These are phyloP conservation scores for Plecturocebus donacophilus DNA, from an alignment of 2,113 vertebrate species.

Conservation along the genomic window DNA sequence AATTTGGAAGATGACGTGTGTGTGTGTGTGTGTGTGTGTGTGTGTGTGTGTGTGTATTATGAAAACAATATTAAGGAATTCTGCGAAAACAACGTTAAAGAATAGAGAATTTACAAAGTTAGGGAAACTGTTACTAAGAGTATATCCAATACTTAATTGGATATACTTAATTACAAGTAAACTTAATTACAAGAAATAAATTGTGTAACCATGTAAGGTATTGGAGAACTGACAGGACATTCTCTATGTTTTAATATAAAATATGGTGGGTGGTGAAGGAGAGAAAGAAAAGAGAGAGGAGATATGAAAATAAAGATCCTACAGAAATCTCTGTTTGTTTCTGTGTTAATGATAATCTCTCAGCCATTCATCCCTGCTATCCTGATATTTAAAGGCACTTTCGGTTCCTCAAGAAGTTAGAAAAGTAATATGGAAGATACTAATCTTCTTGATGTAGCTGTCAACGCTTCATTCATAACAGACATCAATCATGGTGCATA, in stretches of 20 bases:
- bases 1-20: not conserved
- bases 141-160: too few species aligned
- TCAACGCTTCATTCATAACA: not conserved
- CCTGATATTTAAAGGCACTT: not conserved
- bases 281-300: not conserved
- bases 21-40: too few species aligned
- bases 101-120: not conserved
- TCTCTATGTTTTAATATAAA: not conserved
- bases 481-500: not conserved
- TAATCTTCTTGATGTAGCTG: constrained; percentile 22
- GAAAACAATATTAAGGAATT: not conserved
- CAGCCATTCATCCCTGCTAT: not conserved
- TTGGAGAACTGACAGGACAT: not conserved
- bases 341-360: not conserved
- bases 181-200: not conserved
- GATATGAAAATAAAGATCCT: not conserved
- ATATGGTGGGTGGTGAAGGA: not conserved
- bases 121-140: not conserved
- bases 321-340: not conserved
- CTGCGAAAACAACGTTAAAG: not conserved
- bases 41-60: too few species aligned
- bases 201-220: not conserved
- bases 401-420: not conserved
- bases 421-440: not conserved
- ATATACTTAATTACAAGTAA: too few species aligned